Conservation (phyloP, 2,888 invertebrate genomes). For the Plemyria rubiginata region DNA sequence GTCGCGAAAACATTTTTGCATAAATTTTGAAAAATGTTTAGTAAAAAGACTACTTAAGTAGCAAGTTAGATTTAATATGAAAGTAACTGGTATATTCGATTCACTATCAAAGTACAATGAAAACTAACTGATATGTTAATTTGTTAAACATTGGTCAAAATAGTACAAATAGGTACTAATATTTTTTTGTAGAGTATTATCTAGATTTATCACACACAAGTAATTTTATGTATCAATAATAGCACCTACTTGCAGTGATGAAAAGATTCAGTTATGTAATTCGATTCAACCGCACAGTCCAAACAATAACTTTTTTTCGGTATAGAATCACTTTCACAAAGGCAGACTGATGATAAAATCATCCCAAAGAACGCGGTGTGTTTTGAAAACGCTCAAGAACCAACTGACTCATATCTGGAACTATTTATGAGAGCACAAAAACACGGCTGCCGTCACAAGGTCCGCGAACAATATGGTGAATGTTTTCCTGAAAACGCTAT, state of each 20-base stretch:
- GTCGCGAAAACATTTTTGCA: no score
- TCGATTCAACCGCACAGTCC: constrained; percentile 49
- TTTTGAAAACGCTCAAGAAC: constrained; percentile 47
- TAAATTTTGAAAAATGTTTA: no score
- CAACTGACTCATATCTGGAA: constrained; percentile 54
- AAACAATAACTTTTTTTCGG: constrained; percentile 40
- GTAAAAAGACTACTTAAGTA: no score
- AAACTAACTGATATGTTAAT: not conserved
- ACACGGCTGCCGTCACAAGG: constrained; percentile 63
- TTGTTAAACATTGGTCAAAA: not conserved
- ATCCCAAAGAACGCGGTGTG: constrained; percentile 43
- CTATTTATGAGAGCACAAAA: constrained; percentile 46
- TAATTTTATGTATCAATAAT: not conserved
- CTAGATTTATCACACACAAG: not conserved
- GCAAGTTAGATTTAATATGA: no score
- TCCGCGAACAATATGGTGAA: constrained; percentile 79
- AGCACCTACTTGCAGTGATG: constrained; percentile 29
- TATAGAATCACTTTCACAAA: constrained; percentile 65
- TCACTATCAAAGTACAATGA: not conserved
- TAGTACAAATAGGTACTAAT: not conserved
- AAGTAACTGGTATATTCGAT: not conserved
- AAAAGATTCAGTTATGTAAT: constrained; percentile 46
- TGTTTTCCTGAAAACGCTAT: constrained; percentile 79
- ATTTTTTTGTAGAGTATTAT: not conserved
- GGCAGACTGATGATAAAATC: constrained; percentile 56